Conservation (phyloP, 2,113 vertebrate species). For the Marmota flaviventris region DNA sequence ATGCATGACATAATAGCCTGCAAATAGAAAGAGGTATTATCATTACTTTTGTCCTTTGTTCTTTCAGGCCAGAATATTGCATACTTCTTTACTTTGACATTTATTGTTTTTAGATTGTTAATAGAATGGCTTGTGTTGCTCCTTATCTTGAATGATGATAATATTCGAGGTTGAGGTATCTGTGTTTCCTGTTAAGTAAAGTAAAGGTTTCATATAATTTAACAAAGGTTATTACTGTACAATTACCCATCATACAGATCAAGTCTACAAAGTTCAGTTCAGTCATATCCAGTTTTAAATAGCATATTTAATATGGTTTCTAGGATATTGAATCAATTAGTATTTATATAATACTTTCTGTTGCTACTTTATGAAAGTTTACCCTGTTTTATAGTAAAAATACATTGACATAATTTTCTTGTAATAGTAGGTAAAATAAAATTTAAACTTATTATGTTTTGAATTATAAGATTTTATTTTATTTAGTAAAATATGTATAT, state of each 20-base stretch:
- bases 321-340: constrained; percentile 72
- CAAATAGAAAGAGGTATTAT: constrained; percentile 89
- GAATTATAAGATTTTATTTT: constrained; percentile 29
- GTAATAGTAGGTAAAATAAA: not conserved
- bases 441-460: not conserved
- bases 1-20: constrained; percentile 89
- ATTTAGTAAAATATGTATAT: not conserved
- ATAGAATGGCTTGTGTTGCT: constrained; percentile 90
- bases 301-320: constrained; percentile 82
- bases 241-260: constrained; percentile 90
- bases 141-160: constrained; percentile 91
- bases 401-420: not conserved
- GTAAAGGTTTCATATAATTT: constrained; percentile 88
- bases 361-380: not conserved
- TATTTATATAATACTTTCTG: constrained; percentile 42
- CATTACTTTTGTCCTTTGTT: constrained; percentile 90
- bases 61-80: constrained; percentile 89
- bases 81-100: constrained; percentile 91
- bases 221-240: constrained; percentile 89
- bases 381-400: not conserved
- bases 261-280: constrained; percentile 86
- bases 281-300: constrained; percentile 85
- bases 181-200: constrained; percentile 87
- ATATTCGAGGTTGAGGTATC: constrained; percentile 87
- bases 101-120: constrained; percentile 91